Percentiles rank a stretch among this genome's conserved stretches.
Conservation (phyloP, 2,797 vertebrate genomes). For the Enoplosus armatus region DNA sequence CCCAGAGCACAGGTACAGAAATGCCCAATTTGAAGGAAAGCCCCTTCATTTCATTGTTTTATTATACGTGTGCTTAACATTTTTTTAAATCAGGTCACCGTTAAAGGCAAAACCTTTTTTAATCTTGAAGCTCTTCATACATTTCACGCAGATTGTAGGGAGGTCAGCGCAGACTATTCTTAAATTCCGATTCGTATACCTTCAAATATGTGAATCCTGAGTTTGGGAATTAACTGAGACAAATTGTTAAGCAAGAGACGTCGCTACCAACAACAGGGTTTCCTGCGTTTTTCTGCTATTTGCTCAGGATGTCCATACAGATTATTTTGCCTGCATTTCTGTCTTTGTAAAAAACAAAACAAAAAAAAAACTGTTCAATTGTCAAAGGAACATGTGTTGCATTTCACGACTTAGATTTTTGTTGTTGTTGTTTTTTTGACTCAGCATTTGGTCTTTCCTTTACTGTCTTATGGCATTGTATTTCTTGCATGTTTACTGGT, state of each 20-base stretch:
- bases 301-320: slow-evolving; percentile 59
- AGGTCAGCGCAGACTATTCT: slow-evolving; percentile 38
- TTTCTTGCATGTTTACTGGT: slow-evolving; percentile 78
- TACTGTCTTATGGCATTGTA: slow-evolving; percentile 53
- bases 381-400: slow-evolving; percentile 43
- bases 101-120: slow-evolving; percentile 47
- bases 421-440: slow-evolving; percentile 25
- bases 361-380: slow-evolving; percentile 37
- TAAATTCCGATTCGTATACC: slow-evolving; percentile 41
- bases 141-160: slow-evolving; percentile 61
- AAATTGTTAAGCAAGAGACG: slow-evolving; percentile 42
- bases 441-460: slow-evolving; percentile 46
- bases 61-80: slow-evolving; percentile 31
- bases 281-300: slow-evolving; percentile 57
- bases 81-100: slow-evolving; percentile 44
- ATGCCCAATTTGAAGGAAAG: slow-evolving; percentile 67
- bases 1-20: slow-evolving; percentile 68
- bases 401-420: slow-evolving; percentile 40
- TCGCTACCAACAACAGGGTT: slow-evolving; percentile 39
- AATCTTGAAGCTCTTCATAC: slow-evolving; percentile 48
- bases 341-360: slow-evolving; percentile 29
- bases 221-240: slow-evolving; percentile 33
- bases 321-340: slow-evolving; percentile 57
- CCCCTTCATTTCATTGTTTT: slow-evolving; percentile 62
- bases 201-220: slow-evolving; percentile 29